Base-by-base conservation (phyloP, 2,113 vertebrate species). In the Alectura lathami region DNA sequence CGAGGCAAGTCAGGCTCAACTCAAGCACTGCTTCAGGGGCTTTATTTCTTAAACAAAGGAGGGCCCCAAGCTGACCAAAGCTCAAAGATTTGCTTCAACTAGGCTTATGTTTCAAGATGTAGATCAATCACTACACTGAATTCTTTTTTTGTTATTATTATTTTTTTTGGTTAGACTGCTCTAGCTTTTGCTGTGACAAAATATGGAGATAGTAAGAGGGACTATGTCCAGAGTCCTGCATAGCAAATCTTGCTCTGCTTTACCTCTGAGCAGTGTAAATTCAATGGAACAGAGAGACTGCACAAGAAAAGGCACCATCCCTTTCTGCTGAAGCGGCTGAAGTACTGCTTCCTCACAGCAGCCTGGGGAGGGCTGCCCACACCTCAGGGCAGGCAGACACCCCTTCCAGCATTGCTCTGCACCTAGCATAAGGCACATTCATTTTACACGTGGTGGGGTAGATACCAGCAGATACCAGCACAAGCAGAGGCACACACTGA, bases 401-500 rank as follows among this genome's bases (percentile, higher is more conserved):
- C 11, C 30, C 57, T 72, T n/a, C 53, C 54, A 50, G 42, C 66
- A 63, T 26, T 50, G 34, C 48, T 86, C 20, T 80, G 53, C 62
- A 45, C n/a, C 62, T 74, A 60, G n/a, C 69, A 54, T 34, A 43
- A 68, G 30, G 73, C 47, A 63, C 47, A 9, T 27, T 60, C 2
- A 0, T 1, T 1, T 70, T 88, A 82, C 53, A 75, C 15, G 1
- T 9, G 24, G 53, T 43, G 22, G 30, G 18, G 43, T 2, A 6
- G n/a, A n/a, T n/a, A n/a, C n/a, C n/a, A n/a, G 63, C 40, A 62
- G 59, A 77, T 42, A 36, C 26, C 54, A 91, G 40, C 45, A 42
- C 24, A 53, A 92, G 23, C 60, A 80, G 78, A 87, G 69, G 45
- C 80, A 72, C 47, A 48, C 47, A 51, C 7, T 51, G 34, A 91